A percentile compares a stretch with the other conserved stretches of the same genome.
These are phyloP conservation scores for Mareca strepera DNA, from an alignment of 2,797 vertebrate genomes.

Conservation along the genomic window DNA sequence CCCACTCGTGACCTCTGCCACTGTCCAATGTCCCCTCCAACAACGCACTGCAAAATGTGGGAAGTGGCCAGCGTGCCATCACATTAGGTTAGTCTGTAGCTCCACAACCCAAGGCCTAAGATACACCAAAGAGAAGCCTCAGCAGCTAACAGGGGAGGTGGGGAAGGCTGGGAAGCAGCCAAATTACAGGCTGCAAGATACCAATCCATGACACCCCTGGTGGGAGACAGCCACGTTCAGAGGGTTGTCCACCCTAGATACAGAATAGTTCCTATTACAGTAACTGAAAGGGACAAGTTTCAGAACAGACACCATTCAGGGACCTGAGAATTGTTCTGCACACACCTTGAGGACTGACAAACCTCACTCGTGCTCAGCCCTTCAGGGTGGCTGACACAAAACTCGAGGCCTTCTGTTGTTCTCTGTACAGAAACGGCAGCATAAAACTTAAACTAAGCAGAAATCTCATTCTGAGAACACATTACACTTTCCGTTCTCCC, in stretches of 20 bases:
- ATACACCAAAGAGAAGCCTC: not conserved
- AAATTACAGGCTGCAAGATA: not conserved
- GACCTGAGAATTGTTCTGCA: not conserved
- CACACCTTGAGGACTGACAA: not conserved
- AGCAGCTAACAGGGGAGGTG: not conserved
- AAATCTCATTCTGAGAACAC: not conserved
- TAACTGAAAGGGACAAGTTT: not conserved
- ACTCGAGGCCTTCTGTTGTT: not conserved
- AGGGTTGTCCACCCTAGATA: not conserved
- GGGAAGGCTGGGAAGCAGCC: not conserved
- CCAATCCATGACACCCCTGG: accelerated
- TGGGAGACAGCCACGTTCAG: not conserved
- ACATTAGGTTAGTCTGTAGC: not conserved
- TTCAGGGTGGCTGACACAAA: not conserved
- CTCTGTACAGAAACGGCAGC: not conserved
- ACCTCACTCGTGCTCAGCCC: not conserved
- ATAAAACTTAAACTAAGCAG: not conserved
- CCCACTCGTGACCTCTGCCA: not conserved
- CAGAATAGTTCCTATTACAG: not conserved
- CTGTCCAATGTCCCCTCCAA: not conserved
- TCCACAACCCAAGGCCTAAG: not conserved
- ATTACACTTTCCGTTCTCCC: not conserved
- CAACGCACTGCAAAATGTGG: not conserved
- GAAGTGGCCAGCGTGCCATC: not conserved
- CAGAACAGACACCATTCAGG: not conserved